Evolutionary conservation across 1,140 invertebrate species (phyloP), one percentile per base, ranked within the genome.

Genomic region (Atta colombica): DNA sequence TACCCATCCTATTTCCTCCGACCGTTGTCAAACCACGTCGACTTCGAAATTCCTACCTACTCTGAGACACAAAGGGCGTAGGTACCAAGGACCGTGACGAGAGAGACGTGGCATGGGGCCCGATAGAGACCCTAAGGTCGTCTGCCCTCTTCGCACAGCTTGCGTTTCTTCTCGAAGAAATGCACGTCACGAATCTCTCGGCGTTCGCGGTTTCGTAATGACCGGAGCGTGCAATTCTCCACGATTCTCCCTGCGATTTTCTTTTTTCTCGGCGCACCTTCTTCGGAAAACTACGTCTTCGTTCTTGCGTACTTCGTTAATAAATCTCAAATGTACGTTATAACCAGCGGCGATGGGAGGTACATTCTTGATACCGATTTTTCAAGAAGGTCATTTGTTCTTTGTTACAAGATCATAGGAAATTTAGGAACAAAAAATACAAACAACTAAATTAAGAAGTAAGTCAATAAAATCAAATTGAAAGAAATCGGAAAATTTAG

Each of bases 31-130:
- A 89, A 90, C 66, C 87, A 77, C 68, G 82, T 81, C 87, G 63
- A 82, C 84, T 90, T 77, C 85, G 85, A 90, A 90, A 90, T 90
- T 71, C 88, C 84, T 89, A 77, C 88, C 85, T 89, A 63, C 65
- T 28, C 31, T 21, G 74, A 53, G 72, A 78, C 74, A 85, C 82
- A 85, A 85, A 85, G 82, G 82, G 82, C 74, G 72, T 85, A 78
- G 82, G 74, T 89, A 77, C 25, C 35, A 69, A 53, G 84, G 68
- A 87, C 51, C 58, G 31, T 25, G 88, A 55, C 65, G 88, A 72
- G 53, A 49, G 49, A 61, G 60, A 69, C 69, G 16, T 45, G 80
- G 69, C 39, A 51, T 45, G 69, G 21, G 69, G 69, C 69, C 39
- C 7, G 39, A 18, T 49, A 74, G 61, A 61, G 63, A 87, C 75